phyloP scores from a whole-genome alignment of 2,888 invertebrate species.

The Helobdella robusta region DNA sequence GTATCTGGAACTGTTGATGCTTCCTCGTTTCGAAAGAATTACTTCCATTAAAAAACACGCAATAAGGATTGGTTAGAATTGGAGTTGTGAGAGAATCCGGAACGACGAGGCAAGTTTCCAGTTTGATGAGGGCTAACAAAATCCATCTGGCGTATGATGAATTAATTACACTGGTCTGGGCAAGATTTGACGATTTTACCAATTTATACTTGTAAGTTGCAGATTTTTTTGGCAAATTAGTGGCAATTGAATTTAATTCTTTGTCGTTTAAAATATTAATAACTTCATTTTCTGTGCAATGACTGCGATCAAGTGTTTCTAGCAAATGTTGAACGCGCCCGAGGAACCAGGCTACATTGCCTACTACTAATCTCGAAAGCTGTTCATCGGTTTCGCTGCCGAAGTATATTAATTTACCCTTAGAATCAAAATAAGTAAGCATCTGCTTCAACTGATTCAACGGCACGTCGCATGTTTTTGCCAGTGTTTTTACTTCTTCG shows the following conservation, averaged over 20 bases:
- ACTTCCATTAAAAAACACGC: constrained; percentile 8
- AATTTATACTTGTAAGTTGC: constrained; percentile 9
- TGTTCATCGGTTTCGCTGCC: constrained; percentile 31
- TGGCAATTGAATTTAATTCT: constrained; percentile 33
- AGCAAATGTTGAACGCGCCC: constrained; percentile 30
- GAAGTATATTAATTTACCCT: constrained; percentile 36
- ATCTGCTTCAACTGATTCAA: constrained; percentile 33
- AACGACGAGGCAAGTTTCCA: constrained; percentile 34
- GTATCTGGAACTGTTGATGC: constrained; percentile 6
- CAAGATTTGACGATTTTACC: background rate
- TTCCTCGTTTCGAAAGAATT: background rate
- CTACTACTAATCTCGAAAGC: constrained; percentile 34
- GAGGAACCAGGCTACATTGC: constrained; percentile 36
- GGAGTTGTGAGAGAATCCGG: constrained; percentile 18
- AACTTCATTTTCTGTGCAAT: constrained; percentile 27
- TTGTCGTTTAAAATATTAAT: constrained; percentile 30
- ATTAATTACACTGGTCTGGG: constrained; percentile 6
- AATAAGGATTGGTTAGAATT: constrained; percentile 16
- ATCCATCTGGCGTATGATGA: constrained; percentile 34
- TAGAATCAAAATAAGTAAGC: constrained; percentile 35
- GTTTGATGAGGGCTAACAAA: constrained; percentile 33
- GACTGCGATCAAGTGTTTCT: constrained; percentile 30
- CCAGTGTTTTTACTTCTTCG: constrained; percentile 34
- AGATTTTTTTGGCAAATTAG: constrained; percentile 24
- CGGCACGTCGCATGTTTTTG: constrained; percentile 34